Evolutionary conservation across 2,797 vertebrate species (phyloP), one percentile per base, ranked within the genome.

Genomic region (Eulemur albifrons): DNA sequence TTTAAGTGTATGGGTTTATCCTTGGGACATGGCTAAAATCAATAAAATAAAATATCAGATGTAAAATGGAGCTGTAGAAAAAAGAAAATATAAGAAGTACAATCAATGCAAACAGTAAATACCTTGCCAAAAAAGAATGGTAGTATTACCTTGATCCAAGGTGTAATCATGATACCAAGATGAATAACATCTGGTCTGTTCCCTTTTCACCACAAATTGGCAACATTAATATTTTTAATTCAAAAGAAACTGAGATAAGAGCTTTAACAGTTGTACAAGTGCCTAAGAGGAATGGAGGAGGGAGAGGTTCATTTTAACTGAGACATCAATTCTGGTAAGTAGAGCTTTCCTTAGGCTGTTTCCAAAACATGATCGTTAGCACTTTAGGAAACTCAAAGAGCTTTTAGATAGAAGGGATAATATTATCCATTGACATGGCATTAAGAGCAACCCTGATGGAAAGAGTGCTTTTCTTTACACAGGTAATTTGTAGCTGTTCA

Each of bases 281-380:
- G 32, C 32, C 45, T 40, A 70, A 30, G 72, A 73, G 73, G 73
- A 67, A 50, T 35, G 23, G 59, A 84, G 80, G 84, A 72, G 23
- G 63, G 23, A 80, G 70, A 93, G 38, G 59, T 57, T 89, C 21
- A 52, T 87, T 95, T 80, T 92, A 88, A 92, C 43, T 70, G 79
- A 81, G 61, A 85, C 40, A 69, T 93, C 86, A 80, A 6, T 97
- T 92, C 59, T 95, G 75, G 40, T 90, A 96, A 97, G 76, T 6
- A 32, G 70, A 40, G 25, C 89, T 95, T 95, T 83, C 48, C 32
- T 75, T 2, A 20, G 72, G 61, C 95, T 85, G 4, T 92, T 97
- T 7, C 61, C 27, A 90, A 92, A 77, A 92, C n/a, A 76, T 27
- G 9, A 23, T 59, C 61, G 45, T 90, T 80, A 82, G 73, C 63